Percentiles rank a stretch among this genome's conserved stretches.
Conservation (phyloP, 2,888 invertebrate genomes). For the Lithophane socia region DNA sequence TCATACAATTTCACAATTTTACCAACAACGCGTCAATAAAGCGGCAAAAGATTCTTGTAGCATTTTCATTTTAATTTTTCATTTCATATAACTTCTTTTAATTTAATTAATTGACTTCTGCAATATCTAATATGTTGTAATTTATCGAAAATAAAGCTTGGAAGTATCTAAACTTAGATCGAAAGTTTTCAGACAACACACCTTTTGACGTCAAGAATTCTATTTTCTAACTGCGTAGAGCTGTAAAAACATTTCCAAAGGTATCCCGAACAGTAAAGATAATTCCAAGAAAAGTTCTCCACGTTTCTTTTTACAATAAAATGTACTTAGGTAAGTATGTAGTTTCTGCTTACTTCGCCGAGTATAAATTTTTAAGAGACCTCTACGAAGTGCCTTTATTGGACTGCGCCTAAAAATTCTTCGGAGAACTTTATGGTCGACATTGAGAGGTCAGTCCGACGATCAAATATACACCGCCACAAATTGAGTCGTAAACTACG, state of each 20-base stretch:
- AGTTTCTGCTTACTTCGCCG: conserved; percentile 25
- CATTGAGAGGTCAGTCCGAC: conserved; percentile 55
- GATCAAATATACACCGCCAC: conserved; percentile 55
- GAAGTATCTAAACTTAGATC: conserved; percentile 9
- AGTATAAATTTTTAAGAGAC: conserved; percentile 40
- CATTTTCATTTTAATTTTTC: neutral
- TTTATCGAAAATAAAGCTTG: neutral
- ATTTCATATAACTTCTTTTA: neutral
- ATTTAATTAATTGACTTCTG: neutral
- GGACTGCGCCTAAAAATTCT: conserved; percentile 43
- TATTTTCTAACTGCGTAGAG: conserved; percentile 12
- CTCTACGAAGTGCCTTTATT: conserved; percentile 35
- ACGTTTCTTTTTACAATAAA: conserved; percentile 39
- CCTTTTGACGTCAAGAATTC: conserved; percentile 5
- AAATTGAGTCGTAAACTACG: conserved; percentile 62
- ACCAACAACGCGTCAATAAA: neutral
- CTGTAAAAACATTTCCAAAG: conserved; percentile 18
- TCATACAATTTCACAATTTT: neutral
- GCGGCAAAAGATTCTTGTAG: neutral
- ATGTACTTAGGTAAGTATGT: conserved; percentile 16
- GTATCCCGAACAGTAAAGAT: conserved; percentile 14
- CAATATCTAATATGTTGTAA: neutral
- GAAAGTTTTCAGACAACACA: conserved; percentile 36
- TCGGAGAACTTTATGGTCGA: conserved; percentile 33
- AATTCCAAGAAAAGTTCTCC: conserved; percentile 33